Evolutionary conservation across 2,888 invertebrate genomes (phyloP).

Genomic region (Phymatocera aterrima): DNA sequence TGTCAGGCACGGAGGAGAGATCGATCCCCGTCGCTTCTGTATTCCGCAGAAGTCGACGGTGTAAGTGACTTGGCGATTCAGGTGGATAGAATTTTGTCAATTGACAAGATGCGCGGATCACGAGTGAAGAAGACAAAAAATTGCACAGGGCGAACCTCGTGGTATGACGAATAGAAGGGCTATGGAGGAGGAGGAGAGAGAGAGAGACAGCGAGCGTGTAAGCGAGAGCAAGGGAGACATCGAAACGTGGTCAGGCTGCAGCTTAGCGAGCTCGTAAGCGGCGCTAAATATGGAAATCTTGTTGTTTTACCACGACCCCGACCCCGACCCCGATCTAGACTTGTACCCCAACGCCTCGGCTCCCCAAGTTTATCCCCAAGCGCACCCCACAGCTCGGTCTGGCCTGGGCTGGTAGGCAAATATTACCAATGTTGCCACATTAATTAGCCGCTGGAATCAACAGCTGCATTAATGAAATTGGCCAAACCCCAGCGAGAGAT

Average conservation of each 20-base stretch:
- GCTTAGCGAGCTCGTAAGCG: slow-evolving; percentile 46
- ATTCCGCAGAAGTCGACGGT: no score
- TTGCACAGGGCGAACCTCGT: neutral
- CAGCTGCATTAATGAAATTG: slow-evolving; percentile 54
- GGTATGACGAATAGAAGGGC: neutral
- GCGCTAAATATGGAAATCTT: slow-evolving; percentile 69
- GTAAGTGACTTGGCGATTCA: no score
- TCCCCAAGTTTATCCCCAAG: slow-evolving; percentile 61
- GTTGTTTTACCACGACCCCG: slow-evolving; percentile 64
- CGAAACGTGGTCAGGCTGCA: slow-evolving; percentile 45
- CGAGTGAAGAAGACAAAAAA: neutral
- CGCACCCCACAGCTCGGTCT: slow-evolving; percentile 44
- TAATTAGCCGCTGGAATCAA: slow-evolving; percentile 56
- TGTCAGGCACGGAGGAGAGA: no score
- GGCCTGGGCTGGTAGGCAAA: slow-evolving; percentile 51
- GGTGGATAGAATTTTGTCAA: no score
- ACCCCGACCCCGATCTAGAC: slow-evolving; percentile 55
- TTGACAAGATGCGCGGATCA: neutral
- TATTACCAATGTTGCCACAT: slow-evolving; percentile 55
- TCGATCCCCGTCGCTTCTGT: no score
- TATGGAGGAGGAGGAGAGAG: neutral
- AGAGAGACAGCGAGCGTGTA: no score
- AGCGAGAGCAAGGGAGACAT: slow-evolving; percentile 47
- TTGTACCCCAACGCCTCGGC: slow-evolving; percentile 50
- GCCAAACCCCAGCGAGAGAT: slow-evolving; percentile 28